A percentile compares a stretch with the other conserved stretches of the same genome.
Evolutionary conservation across 2,113 vertebrate species (phyloP).

Genomic region (Gnathonemus echidnorhynchus): DNA sequence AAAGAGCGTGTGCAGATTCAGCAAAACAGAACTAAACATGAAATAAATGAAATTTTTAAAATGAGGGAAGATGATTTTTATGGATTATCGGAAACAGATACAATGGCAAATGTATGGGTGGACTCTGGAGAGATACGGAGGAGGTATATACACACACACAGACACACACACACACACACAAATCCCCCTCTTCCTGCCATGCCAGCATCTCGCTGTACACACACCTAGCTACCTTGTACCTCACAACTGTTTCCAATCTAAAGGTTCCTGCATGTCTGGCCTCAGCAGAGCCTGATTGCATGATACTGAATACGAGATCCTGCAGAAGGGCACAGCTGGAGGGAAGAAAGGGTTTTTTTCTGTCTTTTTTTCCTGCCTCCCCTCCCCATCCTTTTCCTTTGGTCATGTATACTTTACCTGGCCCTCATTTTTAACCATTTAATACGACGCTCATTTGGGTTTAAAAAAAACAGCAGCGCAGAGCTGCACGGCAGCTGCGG

Average conservation of each 20-base stretch:
- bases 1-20: background rate
- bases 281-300: conserved; percentile 56
- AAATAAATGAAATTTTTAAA: background rate
- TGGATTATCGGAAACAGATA: background rate
- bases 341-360: conserved; percentile 22
- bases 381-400: background rate
- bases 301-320: conserved; percentile 54
- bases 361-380: conserved; percentile 4
- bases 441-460: background rate
- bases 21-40: background rate
- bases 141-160: conserved; percentile 11
- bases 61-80: background rate
- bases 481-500: background rate
- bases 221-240: conserved; percentile 61
- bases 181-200: conserved; percentile 16
- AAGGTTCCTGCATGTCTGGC: conserved; percentile 67
- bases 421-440: conserved; percentile 8
- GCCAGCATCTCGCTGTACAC: conserved; percentile 34
- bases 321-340: conserved; percentile 47
- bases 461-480: background rate
- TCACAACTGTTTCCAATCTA: conserved; percentile 69
- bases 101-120: background rate
- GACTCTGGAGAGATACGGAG: background rate
- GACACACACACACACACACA: background rate
- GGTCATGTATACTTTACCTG: background rate